phyloP scores from a whole-genome alignment of 2,888 invertebrate genomes.

The Stratiomys singularior region DNA sequence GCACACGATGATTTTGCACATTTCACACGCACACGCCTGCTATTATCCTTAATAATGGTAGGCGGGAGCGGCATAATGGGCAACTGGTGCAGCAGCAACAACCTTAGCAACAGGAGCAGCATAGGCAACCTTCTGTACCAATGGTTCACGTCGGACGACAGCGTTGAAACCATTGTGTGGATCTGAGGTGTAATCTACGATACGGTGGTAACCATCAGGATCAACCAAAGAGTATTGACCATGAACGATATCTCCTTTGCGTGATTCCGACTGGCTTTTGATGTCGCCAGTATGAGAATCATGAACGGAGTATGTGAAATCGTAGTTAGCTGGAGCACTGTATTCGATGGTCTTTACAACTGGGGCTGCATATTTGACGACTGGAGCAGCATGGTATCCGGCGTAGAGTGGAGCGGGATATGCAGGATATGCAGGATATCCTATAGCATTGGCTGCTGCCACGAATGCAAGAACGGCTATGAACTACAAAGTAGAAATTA shows the following conservation, averaged over 20 bases:
- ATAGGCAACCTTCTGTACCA: constrained; percentile 61
- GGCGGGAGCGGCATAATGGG: constrained; percentile 55
- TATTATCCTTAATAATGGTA: constrained; percentile 53
- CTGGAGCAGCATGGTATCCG: constrained; percentile 54
- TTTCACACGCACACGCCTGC: neutral
- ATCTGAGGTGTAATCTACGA: constrained; percentile 69
- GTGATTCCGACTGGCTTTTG: constrained; percentile 68
- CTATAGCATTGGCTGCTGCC: constrained; percentile 54
- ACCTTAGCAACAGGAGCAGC: constrained; percentile 60
- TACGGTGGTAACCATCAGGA: constrained; percentile 68
- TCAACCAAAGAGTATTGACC: constrained; percentile 69
- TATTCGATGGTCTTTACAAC: constrained; percentile 50
- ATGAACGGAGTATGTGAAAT: constrained; percentile 67
- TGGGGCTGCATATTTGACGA: constrained; percentile 47
- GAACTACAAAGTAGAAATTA: too few relatives aligned
- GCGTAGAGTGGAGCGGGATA: constrained; percentile 28
- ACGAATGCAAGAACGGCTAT: constrained; percentile 58
- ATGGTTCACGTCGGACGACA: constrained; percentile 68
- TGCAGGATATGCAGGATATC: constrained; percentile 58
- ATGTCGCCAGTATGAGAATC: constrained; percentile 69
- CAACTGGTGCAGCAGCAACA: constrained; percentile 56
- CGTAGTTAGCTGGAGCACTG: constrained; percentile 66
- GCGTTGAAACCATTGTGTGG: constrained; percentile 70
- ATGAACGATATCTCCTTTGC: constrained; percentile 68
- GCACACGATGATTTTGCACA: neutral